Base-by-base conservation (phyloP, 2,113 vertebrate species). In the Ciconia maguari region DNA sequence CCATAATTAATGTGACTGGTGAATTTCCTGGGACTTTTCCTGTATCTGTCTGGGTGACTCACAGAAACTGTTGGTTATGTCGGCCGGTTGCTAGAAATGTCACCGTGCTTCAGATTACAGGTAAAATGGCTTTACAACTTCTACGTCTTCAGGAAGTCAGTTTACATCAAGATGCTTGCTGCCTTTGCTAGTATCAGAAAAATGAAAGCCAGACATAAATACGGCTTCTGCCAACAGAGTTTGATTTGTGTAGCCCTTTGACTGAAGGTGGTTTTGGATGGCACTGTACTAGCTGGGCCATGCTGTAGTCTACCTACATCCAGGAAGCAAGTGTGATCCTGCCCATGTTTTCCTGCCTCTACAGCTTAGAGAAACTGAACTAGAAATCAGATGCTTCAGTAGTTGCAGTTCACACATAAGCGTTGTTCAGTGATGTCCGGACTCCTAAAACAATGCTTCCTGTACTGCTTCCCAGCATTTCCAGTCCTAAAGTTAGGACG, bases 11-110 rank as follows among this genome's bases (percentile, higher is more conserved):
- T 0, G 82, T 98, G 34, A 94, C 89, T 0, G 60, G 97, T 58
- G 87, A 66, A 13, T 72, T 74, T 72, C 96, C 98, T 3, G 98
- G 98, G 57, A 68, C 93, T 44, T 98, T 97, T 87, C 92, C 96
- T 0, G 24, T 98, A 13, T 97, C 98, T 6, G 97, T 98, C 71
- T 98, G 98, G 98, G 98, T 98, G 86, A 98, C 97, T 3, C 72
- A 96, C 0, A 84, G 57, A 3, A 83, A 95, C 69, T 98, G 98
- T 26, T 93, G 96, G 96, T 79, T 93, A 20, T 98, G 98, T 86
- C 97, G 54, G 38, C 97, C 97, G 0, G 34, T 98, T 38, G 97
- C 97, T 11, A 96, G 95, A 44, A 96, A 95, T 6, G 36, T 76
- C 49, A 93, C 97, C 0, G 4, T 96, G 46, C 97, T 98, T 48